Evolutionary conservation across 2,888 invertebrate species (phyloP).

Genomic region (Lydus trimaculatus): DNA sequence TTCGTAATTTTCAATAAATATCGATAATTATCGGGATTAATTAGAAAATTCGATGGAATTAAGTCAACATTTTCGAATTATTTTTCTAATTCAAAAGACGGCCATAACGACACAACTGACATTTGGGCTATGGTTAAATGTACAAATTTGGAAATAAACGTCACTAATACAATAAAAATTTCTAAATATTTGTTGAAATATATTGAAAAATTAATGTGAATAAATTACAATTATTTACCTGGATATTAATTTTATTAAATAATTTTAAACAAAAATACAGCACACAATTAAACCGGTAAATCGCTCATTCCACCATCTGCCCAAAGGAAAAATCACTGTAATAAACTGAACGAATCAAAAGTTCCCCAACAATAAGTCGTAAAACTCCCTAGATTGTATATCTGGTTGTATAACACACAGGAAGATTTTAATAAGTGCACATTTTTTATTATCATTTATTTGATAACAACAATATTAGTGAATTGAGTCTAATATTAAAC

Average conservation of each 20-base stretch:
- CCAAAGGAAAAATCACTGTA: background rate
- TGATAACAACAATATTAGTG: background rate
- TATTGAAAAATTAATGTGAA: background rate
- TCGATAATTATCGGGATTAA: too few species aligned
- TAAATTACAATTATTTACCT: background rate
- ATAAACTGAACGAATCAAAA: background rate
- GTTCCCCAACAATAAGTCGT: background rate
- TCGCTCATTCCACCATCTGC: conserved; percentile 27
- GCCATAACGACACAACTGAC: background rate
- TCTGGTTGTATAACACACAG: conserved; percentile 13
- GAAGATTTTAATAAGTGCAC: background rate
- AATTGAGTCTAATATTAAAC: background rate
- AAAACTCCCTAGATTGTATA: conserved; percentile 20
- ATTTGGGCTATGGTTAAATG: background rate
- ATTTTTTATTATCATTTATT: background rate
- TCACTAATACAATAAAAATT: background rate
- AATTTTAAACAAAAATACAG: background rate
- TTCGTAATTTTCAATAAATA: too few species aligned
- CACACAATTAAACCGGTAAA: conserved; percentile 10
- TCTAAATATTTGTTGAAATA: background rate
- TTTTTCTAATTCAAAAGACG: background rate
- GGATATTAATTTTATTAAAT: background rate
- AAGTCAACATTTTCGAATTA: background rate
- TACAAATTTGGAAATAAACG: background rate
- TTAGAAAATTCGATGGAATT: background rate